A percentile compares a stretch with the other conserved stretches of the same genome.
Conservation (phyloP, 1,140 invertebrate genomes). For the Sycophila sp. region DNA sequence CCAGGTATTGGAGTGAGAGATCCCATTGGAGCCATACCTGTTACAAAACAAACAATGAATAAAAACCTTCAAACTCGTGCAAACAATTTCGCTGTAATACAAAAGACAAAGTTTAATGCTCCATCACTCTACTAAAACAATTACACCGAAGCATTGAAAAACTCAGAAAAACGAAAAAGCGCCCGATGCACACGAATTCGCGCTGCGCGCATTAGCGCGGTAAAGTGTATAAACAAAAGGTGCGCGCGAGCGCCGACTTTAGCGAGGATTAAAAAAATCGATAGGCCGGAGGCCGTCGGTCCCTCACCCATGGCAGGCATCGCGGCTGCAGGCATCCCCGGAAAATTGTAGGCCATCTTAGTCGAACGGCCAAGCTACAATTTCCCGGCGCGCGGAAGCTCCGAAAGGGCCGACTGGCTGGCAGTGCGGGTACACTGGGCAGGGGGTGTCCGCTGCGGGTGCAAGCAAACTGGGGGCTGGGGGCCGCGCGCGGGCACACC, state of each 20-base stretch:
- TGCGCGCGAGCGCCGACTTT: no score
- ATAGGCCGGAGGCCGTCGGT: background rate
- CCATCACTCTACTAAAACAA: background rate
- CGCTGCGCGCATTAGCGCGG: no score
- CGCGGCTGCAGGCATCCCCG: conserved; percentile 60
- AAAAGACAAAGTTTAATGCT: background rate
- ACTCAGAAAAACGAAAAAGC: background rate
- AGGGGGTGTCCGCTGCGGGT: no score
- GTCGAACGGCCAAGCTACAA: background rate
- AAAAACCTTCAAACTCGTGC: background rate
- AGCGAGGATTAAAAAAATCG: conserved; percentile 3
- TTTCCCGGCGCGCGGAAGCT: conserved; percentile 8
- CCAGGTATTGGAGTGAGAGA: conserved; percentile 58
- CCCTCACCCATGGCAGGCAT: conserved; percentile 61
- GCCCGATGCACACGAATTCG: background rate
- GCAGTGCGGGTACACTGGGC: no score
- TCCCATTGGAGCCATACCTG: conserved; percentile 64
- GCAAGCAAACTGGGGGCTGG: no score
- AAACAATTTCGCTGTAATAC: background rate
- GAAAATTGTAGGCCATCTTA: conserved; percentile 65
- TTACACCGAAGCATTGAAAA: background rate
- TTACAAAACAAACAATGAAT: background rate
- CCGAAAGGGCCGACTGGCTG: no score
- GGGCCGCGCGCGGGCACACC: no score
- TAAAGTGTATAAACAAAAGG: background rate